Percentiles rank a stretch among this genome's conserved stretches.
Conservation (phyloP, 2,113 vertebrate genomes). For the Chloropsis cyanopogon region DNA sequence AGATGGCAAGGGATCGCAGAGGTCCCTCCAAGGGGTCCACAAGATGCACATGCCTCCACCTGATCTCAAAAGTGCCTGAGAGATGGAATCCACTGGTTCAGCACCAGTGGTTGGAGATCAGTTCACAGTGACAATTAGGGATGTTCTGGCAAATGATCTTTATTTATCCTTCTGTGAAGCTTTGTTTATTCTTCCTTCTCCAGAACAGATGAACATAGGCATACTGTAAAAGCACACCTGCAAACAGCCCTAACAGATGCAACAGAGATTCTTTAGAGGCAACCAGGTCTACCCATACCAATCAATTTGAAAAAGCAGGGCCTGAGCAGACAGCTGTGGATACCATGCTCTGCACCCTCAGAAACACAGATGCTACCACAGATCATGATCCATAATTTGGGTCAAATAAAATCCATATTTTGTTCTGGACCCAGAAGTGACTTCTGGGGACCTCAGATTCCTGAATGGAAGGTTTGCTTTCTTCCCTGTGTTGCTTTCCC, state of each 20-base stretch:
- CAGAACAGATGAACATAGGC: too few relatives aligned
- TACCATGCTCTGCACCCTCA: not conserved
- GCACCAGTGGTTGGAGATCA: not conserved
- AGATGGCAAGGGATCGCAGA: not conserved
- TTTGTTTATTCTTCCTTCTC: not conserved
- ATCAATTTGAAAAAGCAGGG: not conserved
- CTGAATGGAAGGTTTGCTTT: not conserved
- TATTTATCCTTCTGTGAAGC: not conserved
- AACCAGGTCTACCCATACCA: not conserved
- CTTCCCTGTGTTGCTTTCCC: not conserved
- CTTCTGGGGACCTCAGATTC: not conserved
- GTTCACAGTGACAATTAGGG: not conserved
- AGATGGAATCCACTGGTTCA: rapidly evolving
- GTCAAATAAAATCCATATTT: not conserved
- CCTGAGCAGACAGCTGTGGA: not conserved
- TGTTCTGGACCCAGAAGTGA: not conserved
- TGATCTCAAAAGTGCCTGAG: not conserved
- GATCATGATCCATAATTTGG: not conserved
- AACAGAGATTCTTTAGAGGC: not conserved
- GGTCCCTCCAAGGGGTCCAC: rapidly evolving
- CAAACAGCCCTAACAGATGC: not conserved
- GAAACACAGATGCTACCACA: not conserved
- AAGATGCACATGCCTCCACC: not conserved
- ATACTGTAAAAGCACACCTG: not conserved
- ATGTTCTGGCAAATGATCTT: not conserved